phyloP scores from a whole-genome alignment of 92 coral and sea anemone genomes.

The Hydrozoanthus gracilis region DNA sequence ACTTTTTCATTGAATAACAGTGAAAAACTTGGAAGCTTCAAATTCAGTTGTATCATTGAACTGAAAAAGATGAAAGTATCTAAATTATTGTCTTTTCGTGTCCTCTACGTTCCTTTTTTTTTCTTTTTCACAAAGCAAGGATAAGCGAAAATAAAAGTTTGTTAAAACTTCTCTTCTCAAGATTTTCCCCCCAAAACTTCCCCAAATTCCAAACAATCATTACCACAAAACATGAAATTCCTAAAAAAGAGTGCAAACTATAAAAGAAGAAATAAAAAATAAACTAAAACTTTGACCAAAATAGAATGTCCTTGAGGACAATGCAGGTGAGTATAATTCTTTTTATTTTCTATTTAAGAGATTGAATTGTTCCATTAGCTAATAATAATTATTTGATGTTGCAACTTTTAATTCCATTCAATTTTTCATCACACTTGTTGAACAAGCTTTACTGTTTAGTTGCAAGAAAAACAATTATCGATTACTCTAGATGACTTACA shows the following conservation, averaged over 20 bases:
- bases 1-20: too few relatives aligned
- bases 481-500: too few relatives aligned
- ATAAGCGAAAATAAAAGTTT: constrained; percentile 22
- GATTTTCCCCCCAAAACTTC: constrained; percentile 40
- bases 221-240: constrained; percentile 34
- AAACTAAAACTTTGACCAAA: constrained; percentile 47
- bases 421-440: too few relatives aligned
- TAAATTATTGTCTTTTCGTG: not conserved
- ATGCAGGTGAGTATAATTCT: constrained; percentile 23
- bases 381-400: too few relatives aligned
- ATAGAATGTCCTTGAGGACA: constrained; percentile 44
- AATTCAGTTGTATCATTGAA: not conserved
- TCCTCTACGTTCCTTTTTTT: not conserved
- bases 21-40: not conserved
- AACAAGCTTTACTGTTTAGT: too few relatives aligned
- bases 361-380: too few relatives aligned
- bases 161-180: constrained; percentile 19
- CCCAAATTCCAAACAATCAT: constrained; percentile 39
- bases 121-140: constrained; percentile 14
- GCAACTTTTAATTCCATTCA: too few relatives aligned
- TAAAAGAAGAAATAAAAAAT: constrained; percentile 42
- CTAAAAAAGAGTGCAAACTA: constrained; percentile 33
- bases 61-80: not conserved
- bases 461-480: too few relatives aligned
- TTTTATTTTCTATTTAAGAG: not conserved